Conservation (phyloP, 2,888 invertebrate species). For the Drosophila kokeensis region DNA sequence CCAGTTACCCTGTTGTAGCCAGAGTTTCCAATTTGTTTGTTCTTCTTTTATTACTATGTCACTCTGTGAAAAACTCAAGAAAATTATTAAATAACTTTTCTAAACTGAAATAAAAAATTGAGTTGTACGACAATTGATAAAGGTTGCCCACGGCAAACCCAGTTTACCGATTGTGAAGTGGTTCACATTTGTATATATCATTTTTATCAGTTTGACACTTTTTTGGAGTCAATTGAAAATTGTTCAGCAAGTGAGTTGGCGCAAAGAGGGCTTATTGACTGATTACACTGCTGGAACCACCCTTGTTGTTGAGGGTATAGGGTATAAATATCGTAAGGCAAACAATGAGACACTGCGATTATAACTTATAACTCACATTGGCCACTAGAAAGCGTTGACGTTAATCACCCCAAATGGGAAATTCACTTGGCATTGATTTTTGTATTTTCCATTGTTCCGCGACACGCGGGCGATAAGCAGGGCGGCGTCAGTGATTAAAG, state of each 20-base stretch:
- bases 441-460: not conserved
- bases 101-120: not conserved
- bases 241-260: not conserved
- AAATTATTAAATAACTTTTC: not conserved
- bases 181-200: not conserved
- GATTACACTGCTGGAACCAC: not conserved
- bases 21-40: too few species aligned
- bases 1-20: not conserved
- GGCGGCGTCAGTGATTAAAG: slow-evolving; percentile 12
- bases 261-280: too few species aligned
- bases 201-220: too few species aligned
- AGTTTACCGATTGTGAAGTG: not conserved
- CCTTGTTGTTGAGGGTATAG: not conserved
- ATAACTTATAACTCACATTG: slow-evolving; percentile 20
- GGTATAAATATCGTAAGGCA: not conserved
- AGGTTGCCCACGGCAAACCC: not conserved
- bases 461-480: slow-evolving; percentile 11
- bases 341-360: slow-evolving; percentile 18
- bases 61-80: too few species aligned
- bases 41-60: not conserved
- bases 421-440: slow-evolving; percentile 28
- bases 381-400: slow-evolving; percentile 59
- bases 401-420: slow-evolving; percentile 53
- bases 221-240: not conserved
- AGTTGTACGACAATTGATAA: not conserved